These are phyloP conservation scores for Tetramorium alpestre DNA, from an alignment of 1,140 invertebrate species.

Conservation along the genomic window DNA sequence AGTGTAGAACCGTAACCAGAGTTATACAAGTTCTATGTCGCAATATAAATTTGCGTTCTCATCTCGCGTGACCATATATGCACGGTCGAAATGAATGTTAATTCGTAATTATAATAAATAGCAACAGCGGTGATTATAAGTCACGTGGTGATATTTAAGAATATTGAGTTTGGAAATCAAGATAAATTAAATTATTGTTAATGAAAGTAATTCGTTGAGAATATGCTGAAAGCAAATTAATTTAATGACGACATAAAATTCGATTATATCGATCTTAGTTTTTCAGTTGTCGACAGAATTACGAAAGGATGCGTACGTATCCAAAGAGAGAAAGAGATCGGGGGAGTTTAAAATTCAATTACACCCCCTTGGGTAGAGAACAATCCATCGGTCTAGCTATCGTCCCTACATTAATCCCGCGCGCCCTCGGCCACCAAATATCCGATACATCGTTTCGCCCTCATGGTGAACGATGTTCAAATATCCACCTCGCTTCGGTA, in stretches of 20 bases:
- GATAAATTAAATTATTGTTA: not conserved
- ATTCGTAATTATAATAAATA: conserved; percentile 34
- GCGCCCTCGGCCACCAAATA: conserved; percentile 40
- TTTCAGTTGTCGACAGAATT: not conserved
- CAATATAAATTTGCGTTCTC: conserved; percentile 22
- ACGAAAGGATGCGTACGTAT: conserved; percentile 44
- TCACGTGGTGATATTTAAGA: not conserved
- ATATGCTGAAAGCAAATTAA: not conserved
- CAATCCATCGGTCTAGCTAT: conserved; percentile 68
- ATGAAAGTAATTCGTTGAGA: not conserved
- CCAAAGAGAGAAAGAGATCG: conserved; percentile 29
- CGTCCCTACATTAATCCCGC: conserved; percentile 47
- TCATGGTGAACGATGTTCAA: conserved; percentile 43
- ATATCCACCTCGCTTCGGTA: conserved; percentile 19
- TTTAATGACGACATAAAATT: not conserved
- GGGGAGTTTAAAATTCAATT: conserved; percentile 78
- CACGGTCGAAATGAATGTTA: not conserved
- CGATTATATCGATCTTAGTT: not conserved
- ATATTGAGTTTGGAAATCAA: not conserved
- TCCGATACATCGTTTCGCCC: conserved; percentile 51
- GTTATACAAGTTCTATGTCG: not conserved
- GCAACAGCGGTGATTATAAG: not conserved
- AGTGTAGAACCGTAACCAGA: conserved; percentile 9
- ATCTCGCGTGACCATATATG: conserved; percentile 7
- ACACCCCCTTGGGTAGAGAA: conserved; percentile 70